Base-by-base conservation (phyloP, 2,888 invertebrate species). In the Ectemnius continuus region DNA sequence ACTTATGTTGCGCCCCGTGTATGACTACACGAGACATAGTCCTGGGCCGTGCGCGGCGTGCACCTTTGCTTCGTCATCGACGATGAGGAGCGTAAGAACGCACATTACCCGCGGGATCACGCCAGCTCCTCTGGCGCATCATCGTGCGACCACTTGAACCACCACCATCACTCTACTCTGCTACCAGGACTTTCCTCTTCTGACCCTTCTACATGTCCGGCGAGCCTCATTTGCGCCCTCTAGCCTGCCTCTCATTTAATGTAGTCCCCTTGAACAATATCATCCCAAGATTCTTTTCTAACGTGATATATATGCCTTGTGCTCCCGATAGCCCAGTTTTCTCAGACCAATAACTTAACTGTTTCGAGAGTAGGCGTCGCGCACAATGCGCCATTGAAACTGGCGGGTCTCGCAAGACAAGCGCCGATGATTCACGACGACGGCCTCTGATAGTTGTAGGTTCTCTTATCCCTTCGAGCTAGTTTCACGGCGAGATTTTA, bases 41-140 rank as follows among this genome's bases (percentile, higher is more conserved):
- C 75, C 74, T 63, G 77, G 60, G 74, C 36, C 82, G 78, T 72
- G 77, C 36, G 36, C 74, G 78, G 79, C 75, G 67, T 75, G 79
- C 73, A 76, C 78, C 84, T 86, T 86, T 77, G 87, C 87, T 78
- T 76, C 81, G 87, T 88, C 87, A 88, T 84, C 75, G 81, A 80
- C 72, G 80, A 81, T 84, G 84, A 83, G 81, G 79, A 82, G 85
- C 81, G 85, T 83, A 80, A 77, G 81, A 80, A 85, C 85, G 80
- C 79, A 79, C 75, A 80, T 84, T 84, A 84, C 78, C 83, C 83
- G 73, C 75, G 78, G 52, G 81, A 71, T 76, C 81, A 74, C 74
- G 71, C 75, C 65, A 70, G 71, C 76, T 76, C 68, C 76, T 78
- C 79, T 73, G 80, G 80, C 77, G 69, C 80, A 77, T 36, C 36